These are phyloP conservation scores for Psophia crepitans DNA, from an alignment of 2,113 vertebrate genomes.

Conservation along the genomic window DNA sequence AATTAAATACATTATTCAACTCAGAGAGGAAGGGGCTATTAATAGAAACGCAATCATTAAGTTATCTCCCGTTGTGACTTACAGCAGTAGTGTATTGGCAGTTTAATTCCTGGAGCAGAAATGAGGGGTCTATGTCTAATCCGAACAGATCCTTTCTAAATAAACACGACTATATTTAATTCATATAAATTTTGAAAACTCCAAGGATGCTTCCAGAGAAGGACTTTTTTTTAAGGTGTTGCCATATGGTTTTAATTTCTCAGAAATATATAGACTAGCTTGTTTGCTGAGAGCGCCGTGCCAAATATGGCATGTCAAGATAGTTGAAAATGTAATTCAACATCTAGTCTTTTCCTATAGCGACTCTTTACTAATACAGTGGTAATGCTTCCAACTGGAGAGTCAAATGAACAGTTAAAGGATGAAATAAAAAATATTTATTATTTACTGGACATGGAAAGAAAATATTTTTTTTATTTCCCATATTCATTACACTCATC, in stretches of 20 bases:
- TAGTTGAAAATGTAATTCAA: slow-evolving; percentile 71
- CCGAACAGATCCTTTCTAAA: slow-evolving; percentile 53
- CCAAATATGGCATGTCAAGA: slow-evolving; percentile 70
- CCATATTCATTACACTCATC: not conserved
- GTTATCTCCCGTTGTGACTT: not conserved
- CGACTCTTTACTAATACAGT: slow-evolving; percentile 24
- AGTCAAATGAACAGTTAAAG: slow-evolving; percentile 48
- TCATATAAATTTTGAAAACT: slow-evolving; percentile 64
- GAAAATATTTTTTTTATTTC: slow-evolving; percentile 40
- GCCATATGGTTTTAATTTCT: slow-evolving; percentile 80
- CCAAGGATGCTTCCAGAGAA: slow-evolving; percentile 69
- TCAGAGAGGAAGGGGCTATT: slow-evolving; percentile 28
- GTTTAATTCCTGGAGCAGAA: slow-evolving; percentile 32
- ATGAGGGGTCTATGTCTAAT: not conserved
- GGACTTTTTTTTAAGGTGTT: slow-evolving; percentile 62
- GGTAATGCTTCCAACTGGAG: slow-evolving; percentile 42
- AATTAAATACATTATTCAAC: slow-evolving; percentile 42
- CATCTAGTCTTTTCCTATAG: slow-evolving; percentile 62
- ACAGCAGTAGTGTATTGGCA: slow-evolving; percentile 1
- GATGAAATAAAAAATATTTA: slow-evolving; percentile 40
- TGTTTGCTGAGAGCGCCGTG: slow-evolving; percentile 61
- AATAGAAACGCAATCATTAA: not conserved
- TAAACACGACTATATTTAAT: slow-evolving; percentile 68
- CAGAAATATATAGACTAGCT: slow-evolving; percentile 74
- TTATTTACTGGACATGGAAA: slow-evolving; percentile 14